phyloP scores from a whole-genome alignment of 2,797 vertebrate species.

The Danio tinwini region DNA sequence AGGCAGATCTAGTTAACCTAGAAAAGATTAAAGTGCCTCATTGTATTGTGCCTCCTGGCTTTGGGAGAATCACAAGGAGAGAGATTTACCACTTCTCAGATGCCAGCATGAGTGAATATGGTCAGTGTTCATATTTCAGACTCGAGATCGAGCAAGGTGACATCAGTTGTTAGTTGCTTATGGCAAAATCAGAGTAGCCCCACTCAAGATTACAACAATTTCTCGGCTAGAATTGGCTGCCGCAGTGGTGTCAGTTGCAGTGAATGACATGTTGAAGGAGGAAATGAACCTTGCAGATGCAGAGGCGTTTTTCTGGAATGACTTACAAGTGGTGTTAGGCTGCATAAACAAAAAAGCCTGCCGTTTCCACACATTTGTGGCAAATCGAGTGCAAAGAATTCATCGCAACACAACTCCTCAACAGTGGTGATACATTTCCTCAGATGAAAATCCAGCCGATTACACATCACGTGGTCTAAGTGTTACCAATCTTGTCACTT shows the following conservation, averaged over 20 bases:
- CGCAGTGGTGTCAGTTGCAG: too few relatives aligned
- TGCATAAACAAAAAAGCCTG: too few relatives aligned
- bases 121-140: slow-evolving; percentile 13
- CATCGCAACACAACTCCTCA: background rate
- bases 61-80: slow-evolving; percentile 8
- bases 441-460: background rate
- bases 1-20: too few relatives aligned
- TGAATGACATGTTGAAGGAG: too few relatives aligned
- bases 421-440: slow-evolving; percentile 5
- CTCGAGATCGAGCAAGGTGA: background rate
- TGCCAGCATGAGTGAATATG: too few relatives aligned
- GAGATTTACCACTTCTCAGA: background rate
- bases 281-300: too few relatives aligned
- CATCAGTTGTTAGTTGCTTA: background rate
- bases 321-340: too few relatives aligned
- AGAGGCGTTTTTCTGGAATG: too few relatives aligned
- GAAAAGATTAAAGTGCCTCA: too few relatives aligned
- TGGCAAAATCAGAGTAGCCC: background rate
- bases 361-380: background rate
- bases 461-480: background rate
- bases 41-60: too few relatives aligned
- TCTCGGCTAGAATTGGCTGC: too few relatives aligned
- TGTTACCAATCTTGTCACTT: background rate
- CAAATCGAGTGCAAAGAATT: slow-evolving; percentile 4
- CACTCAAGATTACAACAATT: slow-evolving; percentile 5